A percentile compares a stretch with the other conserved stretches of the same genome.
phyloP scores from a whole-genome alignment of 2,113 vertebrate species.

The Micromys minutus region DNA sequence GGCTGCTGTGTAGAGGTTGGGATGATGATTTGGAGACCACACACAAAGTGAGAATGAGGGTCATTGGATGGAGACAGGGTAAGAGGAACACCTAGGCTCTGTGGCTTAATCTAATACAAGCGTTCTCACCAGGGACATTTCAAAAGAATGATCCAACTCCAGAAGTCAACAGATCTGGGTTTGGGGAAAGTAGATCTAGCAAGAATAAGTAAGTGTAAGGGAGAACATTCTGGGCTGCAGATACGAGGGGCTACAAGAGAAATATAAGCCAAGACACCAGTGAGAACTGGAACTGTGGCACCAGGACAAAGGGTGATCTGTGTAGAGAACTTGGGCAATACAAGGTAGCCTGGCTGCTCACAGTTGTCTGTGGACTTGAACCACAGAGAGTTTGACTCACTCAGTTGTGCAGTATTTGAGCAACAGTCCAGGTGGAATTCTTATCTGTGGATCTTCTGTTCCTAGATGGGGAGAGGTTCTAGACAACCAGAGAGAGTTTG shows the following conservation, averaged over 20 bases:
- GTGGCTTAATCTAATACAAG: background rate
- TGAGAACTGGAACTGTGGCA: rapidly evolving
- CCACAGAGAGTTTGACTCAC: background rate
- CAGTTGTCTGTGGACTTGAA: background rate
- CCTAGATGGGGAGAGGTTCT: too few species aligned
- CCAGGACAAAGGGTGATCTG: background rate
- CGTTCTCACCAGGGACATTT: background rate
- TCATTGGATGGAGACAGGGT: too few species aligned
- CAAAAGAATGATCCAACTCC: background rate
- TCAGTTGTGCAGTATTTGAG: rapidly evolving
- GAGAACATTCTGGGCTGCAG: background rate
- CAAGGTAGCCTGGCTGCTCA: background rate
- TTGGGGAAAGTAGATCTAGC: background rate
- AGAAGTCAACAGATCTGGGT: background rate
- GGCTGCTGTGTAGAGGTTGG: background rate
- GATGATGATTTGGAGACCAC: background rate
- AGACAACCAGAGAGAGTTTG: too few species aligned
- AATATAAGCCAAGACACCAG: background rate
- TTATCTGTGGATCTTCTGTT: background rate
- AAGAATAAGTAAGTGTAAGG: background rate
- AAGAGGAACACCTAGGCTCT: background rate
- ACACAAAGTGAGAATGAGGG: rapidly evolving
- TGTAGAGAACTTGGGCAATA: background rate
- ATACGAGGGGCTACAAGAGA: too few species aligned
- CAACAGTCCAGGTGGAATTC: background rate